A percentile compares a stretch with the other conserved stretches of the same genome.
phyloP scores from a whole-genome alignment of 2,797 vertebrate species.

The Leuciscus waleckii region DNA sequence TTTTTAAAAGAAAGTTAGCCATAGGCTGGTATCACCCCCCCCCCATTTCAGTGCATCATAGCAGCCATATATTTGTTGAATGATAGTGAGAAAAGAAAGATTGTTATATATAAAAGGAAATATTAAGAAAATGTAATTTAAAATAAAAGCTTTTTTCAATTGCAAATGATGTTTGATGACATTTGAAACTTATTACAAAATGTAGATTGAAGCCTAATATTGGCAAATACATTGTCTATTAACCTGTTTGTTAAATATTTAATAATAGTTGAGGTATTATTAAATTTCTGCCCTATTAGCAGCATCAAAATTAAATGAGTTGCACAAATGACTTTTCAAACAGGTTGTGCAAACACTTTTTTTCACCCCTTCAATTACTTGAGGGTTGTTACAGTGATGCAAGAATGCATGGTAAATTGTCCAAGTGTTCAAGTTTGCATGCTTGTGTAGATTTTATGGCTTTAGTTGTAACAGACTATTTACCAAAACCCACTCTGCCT shows the following conservation, averaged over 20 bases:
- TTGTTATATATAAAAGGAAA: background rate
- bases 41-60: background rate
- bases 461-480: conserved; percentile 24
- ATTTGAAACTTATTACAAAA: background rate
- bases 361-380: background rate
- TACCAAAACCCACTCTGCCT: conserved; percentile 28
- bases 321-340: background rate
- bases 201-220: background rate
- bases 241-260: background rate
- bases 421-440: background rate
- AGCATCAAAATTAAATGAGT: background rate
- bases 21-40: too few relatives aligned
- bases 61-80: background rate
- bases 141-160: background rate
- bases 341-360: background rate
- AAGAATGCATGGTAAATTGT: background rate
- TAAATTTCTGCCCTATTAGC: background rate
- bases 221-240: background rate
- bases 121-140: background rate
- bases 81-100: background rate
- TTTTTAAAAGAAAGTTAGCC: background rate
- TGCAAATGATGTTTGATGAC: background rate
- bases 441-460: background rate
- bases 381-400: background rate
- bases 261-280: background rate